Evolutionary conservation across 2,113 vertebrate species (phyloP).

Genomic region (Eudorcas thomsonii): DNA sequence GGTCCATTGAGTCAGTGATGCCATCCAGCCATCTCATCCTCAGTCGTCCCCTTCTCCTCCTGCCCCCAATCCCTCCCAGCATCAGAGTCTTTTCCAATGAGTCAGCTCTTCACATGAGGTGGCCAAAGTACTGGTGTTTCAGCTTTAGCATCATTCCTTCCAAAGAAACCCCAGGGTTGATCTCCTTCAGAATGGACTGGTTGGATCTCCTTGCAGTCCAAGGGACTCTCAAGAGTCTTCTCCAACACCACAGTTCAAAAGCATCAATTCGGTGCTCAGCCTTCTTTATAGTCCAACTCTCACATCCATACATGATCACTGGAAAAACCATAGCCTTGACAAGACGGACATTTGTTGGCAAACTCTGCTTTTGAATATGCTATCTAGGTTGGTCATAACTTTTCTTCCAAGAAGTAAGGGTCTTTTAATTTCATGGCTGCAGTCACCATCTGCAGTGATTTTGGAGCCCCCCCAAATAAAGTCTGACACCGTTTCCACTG

Average conservation of each 20-base stretch:
- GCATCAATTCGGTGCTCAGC: not conserved
- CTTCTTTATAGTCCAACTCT: not conserved
- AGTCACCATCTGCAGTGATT: not conserved
- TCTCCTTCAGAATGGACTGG: too few species aligned
- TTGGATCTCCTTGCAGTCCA: not conserved
- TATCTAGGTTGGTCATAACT: not conserved
- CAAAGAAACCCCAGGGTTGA: too few species aligned
- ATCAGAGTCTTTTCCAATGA: not conserved
- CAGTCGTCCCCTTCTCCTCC: not conserved
- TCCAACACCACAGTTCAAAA: not conserved
- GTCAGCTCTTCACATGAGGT: not conserved
- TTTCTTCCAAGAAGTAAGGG: not conserved
- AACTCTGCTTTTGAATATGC: not conserved
- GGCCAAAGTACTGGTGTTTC: not conserved
- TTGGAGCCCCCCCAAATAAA: not conserved
- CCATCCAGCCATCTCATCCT: not conserved
- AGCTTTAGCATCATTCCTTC: not conserved
- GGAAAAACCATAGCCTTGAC: not conserved
- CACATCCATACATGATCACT: not conserved
- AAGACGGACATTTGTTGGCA: accelerated
- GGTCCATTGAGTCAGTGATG: not conserved
- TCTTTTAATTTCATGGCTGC: not conserved
- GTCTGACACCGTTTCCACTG: not conserved
- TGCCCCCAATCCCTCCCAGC: not conserved
- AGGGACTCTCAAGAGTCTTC: not conserved